These are phyloP conservation scores for Tortrix viridana DNA, from an alignment of 2,888 invertebrate genomes.

Conservation along the genomic window DNA sequence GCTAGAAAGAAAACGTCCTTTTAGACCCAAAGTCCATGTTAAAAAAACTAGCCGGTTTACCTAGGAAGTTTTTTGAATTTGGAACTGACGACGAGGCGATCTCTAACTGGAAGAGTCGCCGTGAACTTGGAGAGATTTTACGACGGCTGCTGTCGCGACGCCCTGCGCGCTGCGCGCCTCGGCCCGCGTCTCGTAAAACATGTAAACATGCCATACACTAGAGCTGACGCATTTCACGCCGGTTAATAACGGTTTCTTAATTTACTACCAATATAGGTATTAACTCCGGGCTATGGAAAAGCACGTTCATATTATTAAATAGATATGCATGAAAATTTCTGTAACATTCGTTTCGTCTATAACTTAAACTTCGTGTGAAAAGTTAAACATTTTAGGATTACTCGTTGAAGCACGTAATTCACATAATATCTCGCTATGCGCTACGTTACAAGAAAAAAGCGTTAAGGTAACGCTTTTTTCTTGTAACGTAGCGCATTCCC, in stretches of 20 bases:
- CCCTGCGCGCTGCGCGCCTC: constrained; percentile 40
- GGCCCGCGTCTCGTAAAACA: constrained; percentile 59
- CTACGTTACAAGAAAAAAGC: too few relatives aligned
- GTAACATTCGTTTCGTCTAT: too few relatives aligned
- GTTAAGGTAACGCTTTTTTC: too few relatives aligned
- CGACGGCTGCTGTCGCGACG: constrained; percentile 22
- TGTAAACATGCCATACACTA: constrained; percentile 61
- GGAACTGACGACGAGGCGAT: constrained; percentile 42
- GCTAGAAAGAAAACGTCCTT: too few relatives aligned
- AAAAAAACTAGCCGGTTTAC: too few relatives aligned
- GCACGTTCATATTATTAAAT: constrained; percentile 16
- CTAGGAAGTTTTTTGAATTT: too few relatives aligned
- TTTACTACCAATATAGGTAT: constrained; percentile 29
- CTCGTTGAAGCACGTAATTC: too few relatives aligned
- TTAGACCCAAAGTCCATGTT: too few relatives aligned
- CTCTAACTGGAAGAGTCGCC: constrained; percentile 43
- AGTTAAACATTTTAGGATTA: too few relatives aligned
- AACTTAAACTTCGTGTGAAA: too few relatives aligned
- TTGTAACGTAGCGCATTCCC: too few relatives aligned
- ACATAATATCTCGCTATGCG: too few relatives aligned
- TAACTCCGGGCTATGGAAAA: constrained; percentile 8
- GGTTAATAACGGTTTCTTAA: constrained; percentile 28
- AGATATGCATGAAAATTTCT: constrained; percentile 6
- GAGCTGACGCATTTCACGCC: constrained; percentile 47
- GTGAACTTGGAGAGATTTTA: constrained; percentile 68